These are phyloP conservation scores for Vesta saturnalis DNA, from an alignment of 2,888 invertebrate genomes.

Conservation along the genomic window DNA sequence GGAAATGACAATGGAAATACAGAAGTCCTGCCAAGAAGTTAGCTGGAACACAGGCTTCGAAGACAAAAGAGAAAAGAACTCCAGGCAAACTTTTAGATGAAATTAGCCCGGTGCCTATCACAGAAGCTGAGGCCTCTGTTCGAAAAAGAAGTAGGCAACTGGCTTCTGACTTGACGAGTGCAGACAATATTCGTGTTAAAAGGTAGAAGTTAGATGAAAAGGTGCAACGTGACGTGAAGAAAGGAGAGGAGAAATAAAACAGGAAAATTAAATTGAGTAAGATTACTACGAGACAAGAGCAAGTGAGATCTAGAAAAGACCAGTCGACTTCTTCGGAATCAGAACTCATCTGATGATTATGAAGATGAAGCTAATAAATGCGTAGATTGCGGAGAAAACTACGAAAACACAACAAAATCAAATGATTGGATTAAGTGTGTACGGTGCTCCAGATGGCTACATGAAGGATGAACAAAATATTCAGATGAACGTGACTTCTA, in stretches of 20 bases:
- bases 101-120: background rate
- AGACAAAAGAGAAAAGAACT: background rate
- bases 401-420: background rate
- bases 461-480: slow-evolving; percentile 4
- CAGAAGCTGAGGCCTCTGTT: background rate
- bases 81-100: background rate
- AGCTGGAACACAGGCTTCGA: background rate
- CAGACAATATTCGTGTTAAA: background rate
- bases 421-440: background rate
- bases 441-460: background rate
- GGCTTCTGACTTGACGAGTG: slow-evolving; percentile 3
- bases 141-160: background rate
- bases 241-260: background rate
- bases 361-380: background rate
- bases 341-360: too few relatives aligned
- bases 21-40: background rate
- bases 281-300: slow-evolving; percentile 3
- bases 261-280: slow-evolving; percentile 1
- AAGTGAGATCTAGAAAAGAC: background rate
- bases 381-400: background rate
- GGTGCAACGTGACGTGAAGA: background rate
- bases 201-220: background rate
- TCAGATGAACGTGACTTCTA: too few relatives aligned
- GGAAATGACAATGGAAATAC: background rate
- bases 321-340: slow-evolving; percentile 2